Evolutionary conservation across 2,888 invertebrate genomes (phyloP).

Genomic region (Parasteatoda lunata): DNA sequence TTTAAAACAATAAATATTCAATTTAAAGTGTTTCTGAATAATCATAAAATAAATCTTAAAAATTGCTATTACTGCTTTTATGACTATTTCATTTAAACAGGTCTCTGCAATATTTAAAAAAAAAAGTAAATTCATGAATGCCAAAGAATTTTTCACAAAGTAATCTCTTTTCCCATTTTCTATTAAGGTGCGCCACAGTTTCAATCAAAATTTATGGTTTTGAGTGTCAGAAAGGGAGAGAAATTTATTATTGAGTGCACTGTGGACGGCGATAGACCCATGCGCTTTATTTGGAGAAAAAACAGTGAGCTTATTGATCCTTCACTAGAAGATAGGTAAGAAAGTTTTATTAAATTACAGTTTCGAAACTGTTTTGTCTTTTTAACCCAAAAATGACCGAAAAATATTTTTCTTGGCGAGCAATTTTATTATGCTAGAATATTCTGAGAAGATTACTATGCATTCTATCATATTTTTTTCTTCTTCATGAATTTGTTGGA

Average conservation of each 20-base stretch:
- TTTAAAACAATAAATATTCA: too few species aligned
- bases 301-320: conserved; percentile 48
- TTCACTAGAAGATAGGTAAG: conserved; percentile 43
- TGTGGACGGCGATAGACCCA: conserved; percentile 46
- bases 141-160: not conserved
- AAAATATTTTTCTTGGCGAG: not conserved
- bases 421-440: not conserved
- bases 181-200: conserved; percentile 60
- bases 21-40: too few species aligned
- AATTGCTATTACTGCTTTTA: too few species aligned
- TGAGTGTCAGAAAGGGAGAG: conserved; percentile 56
- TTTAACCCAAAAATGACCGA: too few species aligned
- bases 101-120: too few species aligned
- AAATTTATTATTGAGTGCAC: conserved; percentile 34
- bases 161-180: not conserved
- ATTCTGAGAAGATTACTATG: not conserved
- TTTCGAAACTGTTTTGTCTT: too few species aligned
- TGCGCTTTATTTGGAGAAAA: conserved; percentile 57
- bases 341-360: not conserved
- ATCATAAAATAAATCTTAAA: too few species aligned
- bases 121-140: not conserved
- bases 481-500: too few species aligned
- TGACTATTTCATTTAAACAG: too few species aligned
- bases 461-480: too few species aligned
- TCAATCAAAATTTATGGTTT: conserved; percentile 54